These are phyloP conservation scores for Epizoanthus scotinus DNA, from an alignment of 92 coral and sea anemone genomes.

Conservation along the genomic window DNA sequence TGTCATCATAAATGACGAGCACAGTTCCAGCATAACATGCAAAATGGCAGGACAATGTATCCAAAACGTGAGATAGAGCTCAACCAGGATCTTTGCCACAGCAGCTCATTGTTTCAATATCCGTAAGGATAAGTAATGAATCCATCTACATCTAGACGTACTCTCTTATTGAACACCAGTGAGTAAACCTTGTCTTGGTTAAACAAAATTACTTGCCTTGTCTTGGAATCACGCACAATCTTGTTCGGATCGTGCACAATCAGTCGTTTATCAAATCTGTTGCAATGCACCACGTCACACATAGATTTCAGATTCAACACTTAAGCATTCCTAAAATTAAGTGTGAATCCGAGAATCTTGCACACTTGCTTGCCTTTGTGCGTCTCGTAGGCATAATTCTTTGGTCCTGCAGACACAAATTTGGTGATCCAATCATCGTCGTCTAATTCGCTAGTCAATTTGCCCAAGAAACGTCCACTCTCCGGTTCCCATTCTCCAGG, in stretches of 20 bases:
- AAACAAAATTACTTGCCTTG: neutral
- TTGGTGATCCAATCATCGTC: conserved; percentile 34
- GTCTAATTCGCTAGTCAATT: conserved; percentile 24
- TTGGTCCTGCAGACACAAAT: no score
- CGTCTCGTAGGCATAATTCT: no score
- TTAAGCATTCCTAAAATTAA: neutral
- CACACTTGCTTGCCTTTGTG: neutral
- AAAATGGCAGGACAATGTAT: neutral
- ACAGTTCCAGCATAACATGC: neutral
- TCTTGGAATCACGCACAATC: neutral
- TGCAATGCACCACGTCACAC: neutral
- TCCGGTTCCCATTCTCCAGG: no score
- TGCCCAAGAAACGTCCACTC: conserved; percentile 15
- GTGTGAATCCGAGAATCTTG: neutral
- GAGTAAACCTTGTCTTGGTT: neutral
- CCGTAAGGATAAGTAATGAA: neutral
- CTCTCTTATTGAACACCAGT: neutral
- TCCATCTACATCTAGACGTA: neutral
- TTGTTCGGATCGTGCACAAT: neutral
- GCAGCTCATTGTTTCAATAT: neutral
- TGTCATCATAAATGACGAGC: no score
- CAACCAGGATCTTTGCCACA: no score
- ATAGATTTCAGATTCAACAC: no score
- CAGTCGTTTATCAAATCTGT: neutral
- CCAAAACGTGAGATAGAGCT: neutral